These are phyloP conservation scores for Nemotelus nigrinus DNA, from an alignment of 2,888 invertebrate genomes.

Conservation along the genomic window DNA sequence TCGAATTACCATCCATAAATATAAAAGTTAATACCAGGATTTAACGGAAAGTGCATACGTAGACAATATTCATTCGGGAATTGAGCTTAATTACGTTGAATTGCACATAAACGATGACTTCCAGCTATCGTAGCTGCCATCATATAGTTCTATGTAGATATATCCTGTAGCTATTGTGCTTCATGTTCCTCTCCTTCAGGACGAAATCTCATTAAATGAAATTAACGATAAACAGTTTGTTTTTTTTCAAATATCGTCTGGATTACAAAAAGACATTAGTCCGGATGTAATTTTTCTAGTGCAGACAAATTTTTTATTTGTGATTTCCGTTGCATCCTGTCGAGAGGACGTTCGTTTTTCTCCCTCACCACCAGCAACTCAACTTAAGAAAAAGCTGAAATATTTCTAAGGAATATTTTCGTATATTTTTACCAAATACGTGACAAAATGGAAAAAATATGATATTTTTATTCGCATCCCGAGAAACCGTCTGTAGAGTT, in stretches of 20 bases:
- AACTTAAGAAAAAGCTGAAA: not conserved
- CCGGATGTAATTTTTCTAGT: conserved; percentile 25
- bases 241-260: not conserved
- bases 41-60: not conserved
- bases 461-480: too few species aligned
- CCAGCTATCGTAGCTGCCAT: not conserved
- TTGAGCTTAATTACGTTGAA: not conserved
- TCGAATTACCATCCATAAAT: conserved; percentile 30
- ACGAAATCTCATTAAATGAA: not conserved
- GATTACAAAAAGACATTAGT: not conserved
- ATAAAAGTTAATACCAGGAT: conserved; percentile 30
- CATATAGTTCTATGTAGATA: not conserved
- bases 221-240: not conserved
- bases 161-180: not conserved
- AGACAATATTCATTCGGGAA: not conserved
- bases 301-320: conserved; percentile 27
- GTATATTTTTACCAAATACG: not conserved
- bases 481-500: not conserved
- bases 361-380: not conserved
- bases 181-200: not conserved
- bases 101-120: not conserved
- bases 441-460: not conserved
- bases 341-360: not conserved
- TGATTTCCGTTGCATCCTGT: not conserved
- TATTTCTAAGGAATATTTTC: conserved; percentile 3